phyloP scores from a whole-genome alignment of 2,113 vertebrate species.

The Pelvicachromis taeniatus region DNA sequence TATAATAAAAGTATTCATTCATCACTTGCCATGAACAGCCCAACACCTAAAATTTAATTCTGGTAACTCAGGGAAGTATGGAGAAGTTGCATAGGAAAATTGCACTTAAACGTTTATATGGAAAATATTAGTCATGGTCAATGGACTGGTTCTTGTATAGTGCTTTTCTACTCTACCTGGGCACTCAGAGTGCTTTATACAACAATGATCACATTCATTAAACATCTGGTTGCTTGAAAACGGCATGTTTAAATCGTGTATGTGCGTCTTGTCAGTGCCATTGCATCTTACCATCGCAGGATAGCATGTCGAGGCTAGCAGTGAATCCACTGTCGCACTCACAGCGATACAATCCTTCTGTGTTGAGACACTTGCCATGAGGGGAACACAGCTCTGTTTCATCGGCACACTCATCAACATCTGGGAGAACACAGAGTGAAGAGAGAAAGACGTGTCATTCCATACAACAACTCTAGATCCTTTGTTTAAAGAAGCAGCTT shows the following conservation, averaged over 20 bases:
- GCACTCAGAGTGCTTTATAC: not conserved
- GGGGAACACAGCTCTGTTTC: slow-evolving; percentile 79
- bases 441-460: not conserved
- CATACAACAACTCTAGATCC: not conserved
- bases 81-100: not conserved
- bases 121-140: not conserved
- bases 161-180: not conserved
- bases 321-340: slow-evolving; percentile 85
- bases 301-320: slow-evolving; percentile 67
- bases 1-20: not conserved
- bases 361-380: slow-evolving; percentile 87
- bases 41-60: not conserved
- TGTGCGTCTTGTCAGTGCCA: not conserved
- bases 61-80: not conserved
- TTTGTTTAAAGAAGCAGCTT: slow-evolving; percentile 2
- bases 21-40: not conserved
- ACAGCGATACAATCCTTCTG: slow-evolving; percentile 84
- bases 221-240: not conserved
- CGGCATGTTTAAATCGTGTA: not conserved
- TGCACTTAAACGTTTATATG: not conserved
- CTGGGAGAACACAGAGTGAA: slow-evolving; percentile 56
- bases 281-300: slow-evolving; percentile 82
- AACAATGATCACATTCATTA: not conserved
- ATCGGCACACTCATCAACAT: slow-evolving; percentile 87
- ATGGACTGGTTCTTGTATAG: not conserved